Percentiles rank a stretch among this genome's conserved stretches.
Conservation (phyloP, 2,888 invertebrate species). For the Trichopoda pennipes region DNA sequence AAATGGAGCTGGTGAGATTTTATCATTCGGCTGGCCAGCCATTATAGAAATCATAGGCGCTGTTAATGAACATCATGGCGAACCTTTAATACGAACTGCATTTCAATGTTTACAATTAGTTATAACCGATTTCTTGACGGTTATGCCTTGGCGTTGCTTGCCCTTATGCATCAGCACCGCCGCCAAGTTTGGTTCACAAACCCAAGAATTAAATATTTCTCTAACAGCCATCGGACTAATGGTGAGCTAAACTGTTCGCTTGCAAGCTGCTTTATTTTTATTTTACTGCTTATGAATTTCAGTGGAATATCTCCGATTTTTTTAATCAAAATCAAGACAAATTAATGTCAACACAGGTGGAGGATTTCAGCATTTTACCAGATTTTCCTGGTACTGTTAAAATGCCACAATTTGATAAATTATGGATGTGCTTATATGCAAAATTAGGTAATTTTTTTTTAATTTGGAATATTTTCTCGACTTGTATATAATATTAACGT, state of each 20-base stretch:
- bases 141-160: conserved; percentile 95
- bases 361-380: conserved; percentile 89
- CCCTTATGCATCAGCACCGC: conserved; percentile 95
- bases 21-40: conserved; percentile 97
- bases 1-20: conserved; percentile 94
- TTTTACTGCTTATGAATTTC: conserved; percentile 78
- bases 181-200: conserved; percentile 97
- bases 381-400: conserved; percentile 92
- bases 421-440: conserved; percentile 98
- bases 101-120: conserved; percentile 98
- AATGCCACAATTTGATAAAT: conserved; percentile 93
- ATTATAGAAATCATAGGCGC: conserved; percentile 97
- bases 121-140: conserved; percentile 95
- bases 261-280: conserved; percentile 2
- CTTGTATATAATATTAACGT: background rate
- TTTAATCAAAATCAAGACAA: conserved; percentile 97
- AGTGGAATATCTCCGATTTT: conserved; percentile 99
- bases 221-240: conserved; percentile 97
- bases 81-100: conserved; percentile 94
- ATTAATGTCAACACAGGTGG: conserved; percentile 87
- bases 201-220: conserved; percentile 97
- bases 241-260: conserved; percentile 82
- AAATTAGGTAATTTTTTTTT: conserved; percentile 83
- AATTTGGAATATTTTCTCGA: background rate
- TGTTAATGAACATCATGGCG: conserved; percentile 95